A percentile compares a stretch with the other conserved stretches of the same genome.
Evolutionary conservation across 1,140 invertebrate species (phyloP).

Genomic region (Neuroterus valhalla): DNA sequence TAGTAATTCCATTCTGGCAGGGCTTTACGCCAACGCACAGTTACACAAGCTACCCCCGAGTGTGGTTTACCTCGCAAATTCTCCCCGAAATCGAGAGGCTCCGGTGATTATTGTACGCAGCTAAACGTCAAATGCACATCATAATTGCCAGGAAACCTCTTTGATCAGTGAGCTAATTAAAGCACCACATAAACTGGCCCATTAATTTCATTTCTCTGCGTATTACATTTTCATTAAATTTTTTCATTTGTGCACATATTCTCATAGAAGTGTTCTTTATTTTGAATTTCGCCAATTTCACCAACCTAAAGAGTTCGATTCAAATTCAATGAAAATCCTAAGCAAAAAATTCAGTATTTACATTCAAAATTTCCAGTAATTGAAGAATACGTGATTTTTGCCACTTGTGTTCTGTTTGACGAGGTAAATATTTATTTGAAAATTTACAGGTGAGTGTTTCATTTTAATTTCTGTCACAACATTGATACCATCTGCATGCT

Average conservation of each 20-base stretch:
- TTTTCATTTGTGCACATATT: too few relatives aligned
- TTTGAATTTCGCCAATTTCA: not conserved
- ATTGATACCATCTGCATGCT: not conserved
- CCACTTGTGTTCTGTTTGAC: not conserved
- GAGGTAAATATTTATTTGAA: not conserved
- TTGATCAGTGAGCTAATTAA: too few relatives aligned
- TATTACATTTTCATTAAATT: too few relatives aligned
- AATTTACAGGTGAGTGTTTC: not conserved
- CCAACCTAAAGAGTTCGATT: not conserved
- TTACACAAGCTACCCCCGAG: slow-evolving; percentile 49
- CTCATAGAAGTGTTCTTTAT: too few relatives aligned
- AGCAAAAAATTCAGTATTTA: not conserved
- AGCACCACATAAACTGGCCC: too few relatives aligned
- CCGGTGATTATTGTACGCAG: slow-evolving; percentile 52
- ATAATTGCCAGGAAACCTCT: too few relatives aligned
- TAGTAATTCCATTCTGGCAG: slow-evolving; percentile 53
- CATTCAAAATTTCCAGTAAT: too few relatives aligned
- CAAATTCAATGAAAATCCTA: not conserved
- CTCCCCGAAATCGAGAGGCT: slow-evolving; percentile 54
- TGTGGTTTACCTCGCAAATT: slow-evolving; percentile 50
- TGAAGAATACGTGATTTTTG: not conserved
- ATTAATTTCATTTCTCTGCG: too few relatives aligned
- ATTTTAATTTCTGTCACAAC: not conserved
- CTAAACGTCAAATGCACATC: slow-evolving; percentile 47
- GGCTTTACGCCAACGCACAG: slow-evolving; percentile 46